These are phyloP conservation scores for Hypocryptadius cinnamomeus DNA, from an alignment of 2,113 vertebrate species.

Conservation along the genomic window DNA sequence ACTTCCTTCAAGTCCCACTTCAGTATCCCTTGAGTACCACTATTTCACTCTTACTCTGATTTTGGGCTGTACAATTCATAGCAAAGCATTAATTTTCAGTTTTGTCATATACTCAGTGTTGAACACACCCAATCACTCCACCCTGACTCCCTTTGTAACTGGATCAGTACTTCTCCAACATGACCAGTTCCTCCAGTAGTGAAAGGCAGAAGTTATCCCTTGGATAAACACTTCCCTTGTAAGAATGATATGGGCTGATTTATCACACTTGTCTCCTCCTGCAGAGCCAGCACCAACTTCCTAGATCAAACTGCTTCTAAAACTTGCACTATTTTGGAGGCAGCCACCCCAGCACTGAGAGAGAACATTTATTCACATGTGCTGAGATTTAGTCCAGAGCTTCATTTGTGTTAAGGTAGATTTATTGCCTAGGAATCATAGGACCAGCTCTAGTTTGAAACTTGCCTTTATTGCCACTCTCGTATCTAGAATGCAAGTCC, in stretches of 20 bases:
- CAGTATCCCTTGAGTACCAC: not conserved
- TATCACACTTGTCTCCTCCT: not conserved
- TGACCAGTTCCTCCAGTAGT: not conserved
- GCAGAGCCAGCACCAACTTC: not conserved
- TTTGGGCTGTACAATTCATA: not conserved
- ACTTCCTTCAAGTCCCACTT: slow-evolving; percentile 6
- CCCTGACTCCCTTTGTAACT: not conserved
- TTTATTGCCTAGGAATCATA: not conserved
- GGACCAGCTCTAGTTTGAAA: not conserved
- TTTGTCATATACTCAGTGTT: not conserved
- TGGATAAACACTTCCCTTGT: not conserved
- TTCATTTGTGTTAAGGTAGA: not conserved
- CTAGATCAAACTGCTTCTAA: not conserved
- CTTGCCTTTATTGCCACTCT: not conserved
- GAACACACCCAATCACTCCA: not conserved
- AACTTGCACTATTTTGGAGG: not conserved
- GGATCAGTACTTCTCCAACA: not conserved
- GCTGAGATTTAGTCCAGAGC: not conserved
- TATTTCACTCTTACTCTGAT: not conserved
- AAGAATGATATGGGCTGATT: not conserved
- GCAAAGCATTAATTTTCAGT: not conserved
- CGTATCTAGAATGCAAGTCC: not conserved
- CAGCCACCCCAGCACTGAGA: not conserved
- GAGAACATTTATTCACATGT: not conserved
- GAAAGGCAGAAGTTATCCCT: not conserved